Evolutionary conservation across 2,113 vertebrate species (phyloP).

Genomic region (Corythornis madagascariensis): DNA sequence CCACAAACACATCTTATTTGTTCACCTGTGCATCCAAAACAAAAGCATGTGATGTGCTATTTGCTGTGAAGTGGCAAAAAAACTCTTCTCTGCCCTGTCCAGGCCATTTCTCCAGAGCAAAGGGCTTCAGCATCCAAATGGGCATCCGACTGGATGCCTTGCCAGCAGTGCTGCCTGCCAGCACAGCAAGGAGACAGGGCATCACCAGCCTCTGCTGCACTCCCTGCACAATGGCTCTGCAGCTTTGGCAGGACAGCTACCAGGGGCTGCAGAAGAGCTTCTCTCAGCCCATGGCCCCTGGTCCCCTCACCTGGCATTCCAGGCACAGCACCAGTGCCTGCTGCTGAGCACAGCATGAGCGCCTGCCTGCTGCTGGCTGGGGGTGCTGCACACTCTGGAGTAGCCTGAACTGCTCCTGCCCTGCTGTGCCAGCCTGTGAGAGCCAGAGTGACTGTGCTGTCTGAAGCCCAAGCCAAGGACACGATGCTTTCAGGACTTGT

Average conservation of each 20-base stretch:
- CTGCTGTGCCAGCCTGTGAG: background rate
- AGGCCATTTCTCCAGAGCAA: background rate
- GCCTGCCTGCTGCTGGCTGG: background rate
- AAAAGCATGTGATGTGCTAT: background rate
- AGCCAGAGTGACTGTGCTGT: background rate
- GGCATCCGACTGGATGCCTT: background rate
- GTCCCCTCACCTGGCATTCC: accelerated
- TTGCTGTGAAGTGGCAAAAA: background rate
- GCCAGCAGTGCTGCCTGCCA: background rate
- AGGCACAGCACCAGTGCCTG: accelerated
- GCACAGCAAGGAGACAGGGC: background rate
- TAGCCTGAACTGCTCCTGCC: background rate
- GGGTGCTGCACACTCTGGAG: background rate
- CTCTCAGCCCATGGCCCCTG: accelerated
- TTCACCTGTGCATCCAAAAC: background rate
- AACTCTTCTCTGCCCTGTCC: background rate
- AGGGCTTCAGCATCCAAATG: background rate
- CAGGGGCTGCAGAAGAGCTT: background rate
- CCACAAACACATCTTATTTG: background rate
- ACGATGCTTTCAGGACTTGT: background rate
- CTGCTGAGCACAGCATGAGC: background rate
- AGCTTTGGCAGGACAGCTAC: background rate
- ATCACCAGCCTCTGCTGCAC: background rate
- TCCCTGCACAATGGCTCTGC: background rate
- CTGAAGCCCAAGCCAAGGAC: background rate